phyloP scores from a whole-genome alignment of 2,797 vertebrate species.

The Pseudopleuronectes americanus region DNA sequence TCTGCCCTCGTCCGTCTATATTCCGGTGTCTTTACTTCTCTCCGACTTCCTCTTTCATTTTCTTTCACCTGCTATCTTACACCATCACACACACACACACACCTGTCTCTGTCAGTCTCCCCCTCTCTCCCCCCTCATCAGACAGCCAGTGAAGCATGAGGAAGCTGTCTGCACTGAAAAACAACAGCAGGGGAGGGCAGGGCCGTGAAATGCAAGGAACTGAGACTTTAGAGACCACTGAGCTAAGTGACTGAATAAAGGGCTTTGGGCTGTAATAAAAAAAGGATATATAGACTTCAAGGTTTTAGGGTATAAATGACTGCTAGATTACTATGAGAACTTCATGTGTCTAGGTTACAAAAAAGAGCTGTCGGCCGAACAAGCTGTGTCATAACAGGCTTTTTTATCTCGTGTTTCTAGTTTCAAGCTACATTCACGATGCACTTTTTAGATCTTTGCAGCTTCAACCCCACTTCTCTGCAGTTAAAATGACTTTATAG shows the following conservation, averaged over 20 bases:
- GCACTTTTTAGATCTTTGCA: too few relatives aligned
- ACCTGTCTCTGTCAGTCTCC: conserved; percentile 16
- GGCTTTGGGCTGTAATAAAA: conserved; percentile 47
- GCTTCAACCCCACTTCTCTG: too few relatives aligned
- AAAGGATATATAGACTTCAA: conserved; percentile 25
- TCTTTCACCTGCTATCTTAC: conserved; percentile 4
- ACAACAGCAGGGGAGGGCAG: conserved; percentile 36
- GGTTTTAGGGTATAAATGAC: conserved; percentile 5
- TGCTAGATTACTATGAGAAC: background rate
- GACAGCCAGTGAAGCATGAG: conserved; percentile 54
- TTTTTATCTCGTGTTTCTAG: too few relatives aligned
- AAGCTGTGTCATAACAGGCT: too few relatives aligned
- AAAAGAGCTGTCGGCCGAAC: too few relatives aligned
- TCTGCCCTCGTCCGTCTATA: conserved; percentile 6
- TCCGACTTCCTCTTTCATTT: conserved; percentile 34
- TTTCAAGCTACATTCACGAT: too few relatives aligned
- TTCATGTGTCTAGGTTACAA: background rate
- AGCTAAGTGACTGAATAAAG: conserved; percentile 45
- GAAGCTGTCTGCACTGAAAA: conserved; percentile 46
- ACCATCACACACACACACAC: conserved; percentile 4
- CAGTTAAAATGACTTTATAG: too few relatives aligned
- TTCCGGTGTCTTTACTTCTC: conserved; percentile 10
- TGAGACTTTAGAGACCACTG: conserved; percentile 39
- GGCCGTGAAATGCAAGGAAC: conserved; percentile 29
- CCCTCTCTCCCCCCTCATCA: conserved; percentile 49